Percentiles rank a stretch among this genome's conserved stretches.
Conservation (phyloP, 2,113 vertebrate species). For the Origma solitaria region DNA sequence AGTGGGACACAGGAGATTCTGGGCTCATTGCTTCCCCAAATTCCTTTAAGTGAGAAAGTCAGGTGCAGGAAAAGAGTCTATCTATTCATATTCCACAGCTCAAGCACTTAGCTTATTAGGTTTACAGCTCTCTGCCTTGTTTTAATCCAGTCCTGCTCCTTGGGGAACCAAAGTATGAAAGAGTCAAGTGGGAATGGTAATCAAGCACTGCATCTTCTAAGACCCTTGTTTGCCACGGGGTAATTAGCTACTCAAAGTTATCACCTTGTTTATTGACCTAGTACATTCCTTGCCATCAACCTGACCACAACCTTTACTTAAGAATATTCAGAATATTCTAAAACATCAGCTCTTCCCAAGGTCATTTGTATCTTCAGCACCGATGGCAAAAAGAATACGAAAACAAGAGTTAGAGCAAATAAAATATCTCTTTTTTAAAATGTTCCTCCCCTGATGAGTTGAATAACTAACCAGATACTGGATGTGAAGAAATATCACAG, state of each 20-base stretch:
- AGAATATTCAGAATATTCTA: neutral
- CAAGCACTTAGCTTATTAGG: neutral
- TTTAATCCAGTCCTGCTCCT: neutral
- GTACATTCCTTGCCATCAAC: neutral
- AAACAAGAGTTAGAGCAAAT: neutral
- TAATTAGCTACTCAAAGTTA: neutral
- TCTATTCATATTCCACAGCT: neutral
- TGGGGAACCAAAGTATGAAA: neutral
- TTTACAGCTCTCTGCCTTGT: neutral
- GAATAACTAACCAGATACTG: conserved; percentile 72
- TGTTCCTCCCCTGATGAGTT: neutral
- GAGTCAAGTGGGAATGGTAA: neutral
- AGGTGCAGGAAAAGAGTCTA: neutral
- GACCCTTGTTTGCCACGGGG: neutral
- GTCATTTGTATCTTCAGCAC: neutral
- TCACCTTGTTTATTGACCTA: neutral
- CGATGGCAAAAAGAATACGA: neutral
- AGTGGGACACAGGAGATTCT: neutral
- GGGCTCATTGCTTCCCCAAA: neutral
- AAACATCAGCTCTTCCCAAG: neutral
- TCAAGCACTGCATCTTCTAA: neutral
- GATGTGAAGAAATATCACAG: conserved; percentile 79
- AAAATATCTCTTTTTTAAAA: neutral
- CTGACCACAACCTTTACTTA: neutral
- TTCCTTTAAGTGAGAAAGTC: neutral